Evolutionary conservation across 2,888 invertebrate species (phyloP), one percentile per base, ranked within the genome.

Genomic region (Dynastes grantii): DNA sequence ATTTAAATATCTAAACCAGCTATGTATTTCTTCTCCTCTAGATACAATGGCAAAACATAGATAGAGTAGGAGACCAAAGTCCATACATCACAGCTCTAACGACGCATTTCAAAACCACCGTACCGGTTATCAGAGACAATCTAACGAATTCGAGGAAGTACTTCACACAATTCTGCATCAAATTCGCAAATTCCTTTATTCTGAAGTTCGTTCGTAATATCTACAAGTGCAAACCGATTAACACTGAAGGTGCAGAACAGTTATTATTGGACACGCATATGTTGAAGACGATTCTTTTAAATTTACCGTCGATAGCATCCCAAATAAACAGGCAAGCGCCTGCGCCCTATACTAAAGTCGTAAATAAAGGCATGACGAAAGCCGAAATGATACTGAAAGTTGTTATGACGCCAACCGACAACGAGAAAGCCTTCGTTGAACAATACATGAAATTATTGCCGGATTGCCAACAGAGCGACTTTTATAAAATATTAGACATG

Each of bases 321-420:
- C 95, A 95, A 84, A 95, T 98, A 0, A 94, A 94, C 81, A 91
- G 97, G 6, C 96, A 96, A 83, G 96, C 98, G 4, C 98, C 98
- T 0, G 95, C 96, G 0, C 95, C 96, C 80, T 97, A 94, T 82
- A 93, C 94, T 0, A 95, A 95, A 86, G 94, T 94, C 3, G 91
- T 92, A 0, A 90, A 91, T 6, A 91, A 91, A 94, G 89, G 98
- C 51, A 98, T 99, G 98, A 97, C 97, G 0, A 96, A 97, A 86
- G 98, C 98, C 0, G 99, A 99, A 89, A 98, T 99, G 97, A 96
- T 99, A 55, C 90, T 99, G n/a, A 99, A 99, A 90, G 92, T 99
- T 45, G 97, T 98, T 0, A 98, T 99, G 98, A 95, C 98, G 0
- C 97, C 98, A 0, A 90, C 95, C 22, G 96, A 97, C 82, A 93